These are phyloP conservation scores for Antechinus stuartii DNA, from an alignment of 2,113 vertebrate species.

Conservation along the genomic window DNA sequence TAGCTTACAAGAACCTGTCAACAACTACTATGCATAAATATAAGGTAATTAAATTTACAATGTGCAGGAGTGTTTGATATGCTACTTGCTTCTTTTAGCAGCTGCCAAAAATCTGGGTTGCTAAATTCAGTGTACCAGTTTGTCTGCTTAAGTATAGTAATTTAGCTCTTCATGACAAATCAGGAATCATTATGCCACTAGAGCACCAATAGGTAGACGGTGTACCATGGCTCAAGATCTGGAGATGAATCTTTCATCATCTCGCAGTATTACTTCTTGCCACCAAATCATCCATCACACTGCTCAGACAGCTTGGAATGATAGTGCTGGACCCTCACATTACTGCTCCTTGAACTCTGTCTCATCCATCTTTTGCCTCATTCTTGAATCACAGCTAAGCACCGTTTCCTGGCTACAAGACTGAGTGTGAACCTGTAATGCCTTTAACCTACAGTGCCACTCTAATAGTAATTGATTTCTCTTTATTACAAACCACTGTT, in stretches of 20 bases:
- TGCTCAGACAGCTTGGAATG: conserved; percentile 83
- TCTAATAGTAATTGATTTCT: conserved; percentile 86
- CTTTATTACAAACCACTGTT: conserved; percentile 73
- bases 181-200: conserved; percentile 74
- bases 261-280: conserved; percentile 85
- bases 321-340: conserved; percentile 84
- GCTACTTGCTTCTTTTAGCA: conserved; percentile 79
- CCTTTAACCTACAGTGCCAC: conserved; percentile 82
- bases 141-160: conserved; percentile 76
- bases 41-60: conserved; percentile 87
- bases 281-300: conserved; percentile 86
- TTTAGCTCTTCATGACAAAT: conserved; percentile 78
- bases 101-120: conserved; percentile 78
- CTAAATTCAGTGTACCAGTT: conserved; percentile 80
- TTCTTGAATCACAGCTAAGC: conserved; percentile 80
- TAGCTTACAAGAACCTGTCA: conserved; percentile 86
- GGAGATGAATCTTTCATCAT: conserved; percentile 85
- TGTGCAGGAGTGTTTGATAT: conserved; percentile 80
- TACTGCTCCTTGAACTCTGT: conserved; percentile 88
- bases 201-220: conserved; percentile 80
- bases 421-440: conserved; percentile 79
- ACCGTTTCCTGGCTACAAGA: conserved; percentile 80
- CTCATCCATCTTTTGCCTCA: conserved; percentile 88
- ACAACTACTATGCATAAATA: conserved; percentile 85
- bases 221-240: conserved; percentile 70